Percentiles rank a stretch among this genome's conserved stretches.
These are phyloP conservation scores for Epistrophe grossulariae DNA, from an alignment of 2,888 invertebrate species.

Conservation along the genomic window DNA sequence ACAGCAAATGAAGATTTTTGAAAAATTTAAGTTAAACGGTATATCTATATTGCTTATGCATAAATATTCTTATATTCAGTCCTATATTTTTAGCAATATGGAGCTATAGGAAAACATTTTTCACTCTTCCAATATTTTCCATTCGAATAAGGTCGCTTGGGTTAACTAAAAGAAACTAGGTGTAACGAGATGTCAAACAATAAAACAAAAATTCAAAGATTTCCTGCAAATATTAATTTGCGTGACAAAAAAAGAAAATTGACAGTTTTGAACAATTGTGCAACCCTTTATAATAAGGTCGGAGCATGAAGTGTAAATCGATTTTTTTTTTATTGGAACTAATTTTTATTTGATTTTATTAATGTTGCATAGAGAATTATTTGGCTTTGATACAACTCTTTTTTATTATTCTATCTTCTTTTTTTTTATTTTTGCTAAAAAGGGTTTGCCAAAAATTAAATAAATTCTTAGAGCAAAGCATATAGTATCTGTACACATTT, in stretches of 20 bases:
- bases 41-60: too few species aligned
- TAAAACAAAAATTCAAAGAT: neutral
- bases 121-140: neutral
- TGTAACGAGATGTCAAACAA: slow-evolving; percentile 12
- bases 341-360: slow-evolving; percentile 75
- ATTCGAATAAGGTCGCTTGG: neutral
- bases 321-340: slow-evolving; percentile 62
- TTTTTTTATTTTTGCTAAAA: slow-evolving; percentile 25
- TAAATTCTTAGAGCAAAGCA: neutral
- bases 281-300: slow-evolving; percentile 29
- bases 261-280: neutral
- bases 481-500: neutral
- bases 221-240: slow-evolving; percentile 22
- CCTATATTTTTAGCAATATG: neutral
- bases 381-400: slow-evolving; percentile 36
- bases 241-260: slow-evolving; percentile 28
- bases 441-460: slow-evolving; percentile 50
- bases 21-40: too few species aligned
- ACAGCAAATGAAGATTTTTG: too few species aligned
- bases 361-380: slow-evolving; percentile 51
- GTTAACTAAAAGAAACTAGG: neutral
- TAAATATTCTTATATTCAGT: too few species aligned
- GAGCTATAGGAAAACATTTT: too few species aligned
- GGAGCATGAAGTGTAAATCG: slow-evolving; percentile 23
- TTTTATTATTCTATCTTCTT: slow-evolving; percentile 12